Conservation (phyloP, 2,113 vertebrate genomes). For the Rhinoderma darwinii region DNA sequence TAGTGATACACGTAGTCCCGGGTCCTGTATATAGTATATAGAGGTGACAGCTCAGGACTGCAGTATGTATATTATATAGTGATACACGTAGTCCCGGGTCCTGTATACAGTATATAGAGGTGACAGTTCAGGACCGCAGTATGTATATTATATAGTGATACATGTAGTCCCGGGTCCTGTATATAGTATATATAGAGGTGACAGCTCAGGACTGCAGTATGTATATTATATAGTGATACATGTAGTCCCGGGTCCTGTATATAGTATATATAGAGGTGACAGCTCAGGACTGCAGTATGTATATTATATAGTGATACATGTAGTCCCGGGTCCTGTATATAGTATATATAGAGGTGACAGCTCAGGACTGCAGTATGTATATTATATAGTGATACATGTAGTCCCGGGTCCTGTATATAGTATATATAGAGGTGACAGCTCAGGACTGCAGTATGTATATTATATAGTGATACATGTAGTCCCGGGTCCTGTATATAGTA, state of each 20-base stretch:
- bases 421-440: neutral
- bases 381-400: slow-evolving; percentile 72
- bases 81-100: too few relatives aligned
- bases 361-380: neutral
- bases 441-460: neutral
- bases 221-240: slow-evolving; percentile 65
- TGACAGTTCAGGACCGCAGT: neutral
- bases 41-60: neutral
- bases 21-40: too few relatives aligned
- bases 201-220: neutral
- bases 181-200: too few relatives aligned
- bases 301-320: slow-evolving; percentile 70
- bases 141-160: slow-evolving; percentile 52
- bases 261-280: too few relatives aligned
- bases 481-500: too few relatives aligned
- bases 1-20: too few relatives aligned
- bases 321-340: too few relatives aligned
- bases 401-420: too few relatives aligned
- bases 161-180: too few relatives aligned
- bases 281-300: neutral
- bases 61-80: neutral
- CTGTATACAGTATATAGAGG: too few relatives aligned
- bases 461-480: slow-evolving; percentile 73
- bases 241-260: too few relatives aligned
- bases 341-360: neutral